Evolutionary conservation across 2,113 vertebrate species (phyloP), one percentile per base, ranked within the genome.

Genomic region (Myiozetetes cayanensis): DNA sequence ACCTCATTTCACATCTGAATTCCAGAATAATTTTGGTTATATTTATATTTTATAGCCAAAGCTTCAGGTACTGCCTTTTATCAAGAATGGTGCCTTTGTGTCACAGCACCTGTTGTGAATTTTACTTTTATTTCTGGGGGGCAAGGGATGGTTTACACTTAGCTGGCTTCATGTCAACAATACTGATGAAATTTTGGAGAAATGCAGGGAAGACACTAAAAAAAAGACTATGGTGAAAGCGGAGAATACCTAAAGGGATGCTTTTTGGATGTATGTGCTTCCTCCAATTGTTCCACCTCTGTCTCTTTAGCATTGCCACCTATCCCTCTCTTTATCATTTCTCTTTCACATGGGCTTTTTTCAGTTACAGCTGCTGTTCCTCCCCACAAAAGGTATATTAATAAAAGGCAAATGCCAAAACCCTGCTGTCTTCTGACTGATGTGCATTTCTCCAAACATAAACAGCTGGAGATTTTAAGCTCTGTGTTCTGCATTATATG

Each of bases 161-260:
- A 23, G 31, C 35, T 75, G 75, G 59, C 76, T 84, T 35, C 6
- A 55, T 15, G 39, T 78, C 89, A 94, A 72, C 25, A 52, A 55
- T 76, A 83, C 21, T 14, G 44, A 78, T 84, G 73, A 94, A 90
- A 53, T 93, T 75, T 61, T 56, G 28, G 12, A 44, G 90, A 95
- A 92, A 70, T n/a, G 22, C 46, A 88, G 50, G 63, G 71, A 90
- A 75, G 70, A 91, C 58, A 73, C 56, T 62, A 67, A 55, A 44
- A 74, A 70, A 94, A 94, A 70, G 65, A 23, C 11, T 25, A 14
- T 75, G 33, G 81, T 85, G 87, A 94, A 94, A 93, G 71, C 55
- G 16, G n/a, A 97, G 96, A 96, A 87, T 76, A 76, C 88, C 59
- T 83, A 52, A 66, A 39, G 63, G 87, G 49, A 94, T 62, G 21